Evolutionary conservation across 2,888 invertebrate genomes (phyloP).

Genomic region (Macaria liturata): DNA sequence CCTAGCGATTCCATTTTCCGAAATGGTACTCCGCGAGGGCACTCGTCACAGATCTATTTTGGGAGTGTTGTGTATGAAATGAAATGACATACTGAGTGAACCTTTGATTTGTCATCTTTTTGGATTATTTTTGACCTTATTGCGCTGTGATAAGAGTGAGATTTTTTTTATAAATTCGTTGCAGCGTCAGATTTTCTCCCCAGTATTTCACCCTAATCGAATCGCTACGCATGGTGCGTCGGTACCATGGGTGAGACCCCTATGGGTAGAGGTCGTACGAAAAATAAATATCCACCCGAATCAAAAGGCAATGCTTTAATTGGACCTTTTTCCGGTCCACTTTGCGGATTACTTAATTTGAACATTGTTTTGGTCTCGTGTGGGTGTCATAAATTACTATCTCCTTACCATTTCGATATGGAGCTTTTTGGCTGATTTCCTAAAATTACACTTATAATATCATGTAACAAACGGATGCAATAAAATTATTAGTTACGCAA

Average conservation of each 20-base stretch:
- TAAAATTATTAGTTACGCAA: too few relatives aligned
- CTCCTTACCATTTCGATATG: neutral
- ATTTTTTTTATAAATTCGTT: constrained; percentile 44
- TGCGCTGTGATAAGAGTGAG: constrained; percentile 23
- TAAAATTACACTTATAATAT: too few relatives aligned
- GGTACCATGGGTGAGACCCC: constrained; percentile 73
- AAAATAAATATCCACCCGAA: constrained; percentile 77
- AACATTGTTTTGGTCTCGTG: constrained; percentile 49
- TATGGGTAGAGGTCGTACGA: constrained; percentile 73
- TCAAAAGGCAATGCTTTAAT: constrained; percentile 75
- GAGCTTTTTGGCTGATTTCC: too few relatives aligned
- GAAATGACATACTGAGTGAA: constrained; percentile 69
- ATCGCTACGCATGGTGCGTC: constrained; percentile 78
- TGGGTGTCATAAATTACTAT: constrained; percentile 36
- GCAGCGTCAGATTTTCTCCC: constrained; percentile 75
- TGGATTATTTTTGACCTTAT: constrained; percentile 31
- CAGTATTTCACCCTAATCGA: constrained; percentile 80
- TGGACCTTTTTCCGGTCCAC: constrained; percentile 66
- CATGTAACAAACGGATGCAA: too few relatives aligned
- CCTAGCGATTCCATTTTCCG: constrained; percentile 77
- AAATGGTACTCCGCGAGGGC: constrained; percentile 66
- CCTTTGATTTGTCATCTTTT: constrained; percentile 22
- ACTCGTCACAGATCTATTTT: constrained; percentile 79
- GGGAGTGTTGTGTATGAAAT: constrained; percentile 79
- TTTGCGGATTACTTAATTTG: constrained; percentile 73